Evolutionary conservation across 2,888 invertebrate genomes (phyloP), one percentile per base, ranked within the genome.

Genomic region (Myathropa florea): DNA sequence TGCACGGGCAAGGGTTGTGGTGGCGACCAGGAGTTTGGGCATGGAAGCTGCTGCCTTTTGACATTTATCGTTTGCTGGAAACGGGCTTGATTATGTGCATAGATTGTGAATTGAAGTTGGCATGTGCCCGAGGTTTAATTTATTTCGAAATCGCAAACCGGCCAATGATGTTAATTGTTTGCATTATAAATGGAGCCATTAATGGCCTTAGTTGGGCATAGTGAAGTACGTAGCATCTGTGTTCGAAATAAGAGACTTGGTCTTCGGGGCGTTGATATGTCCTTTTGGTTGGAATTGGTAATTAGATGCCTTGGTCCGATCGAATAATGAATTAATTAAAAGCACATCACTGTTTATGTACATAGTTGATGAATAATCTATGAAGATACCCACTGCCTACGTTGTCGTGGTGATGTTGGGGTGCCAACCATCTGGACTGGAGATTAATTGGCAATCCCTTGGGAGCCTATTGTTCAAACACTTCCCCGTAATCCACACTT

Each of bases 111-210:
- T 18, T 46, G 59, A 59, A 53, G 30, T 78, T 71, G 64, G 46
- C 59, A 65, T 64, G 64, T 23, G 46, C 18, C 46, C 18, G 24
- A 57, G 21, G 23, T 53, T 21, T 60, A 60, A 46, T 30, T 76
- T 18, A 60, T 65, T 76, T 68, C 46, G 23, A 26, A 77, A 12
- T 30, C 36, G 21, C 36, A 63, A 55, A 18, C n/a, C 65, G 14
- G 30, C 23, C 59, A n/a, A 24, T 30, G 39, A 14, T 55, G 71
- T 59, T 33, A 59, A 39, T 46, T n/a, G 67, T 46, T 59, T n/a
- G 23, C 14, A 18, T 12, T 71, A 71, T 65, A 59, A 71, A 79
- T 79, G 71, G 59, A 39, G 24, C 24, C 24, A 12, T 12, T 57
- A 57, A 57, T 57, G 24, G 23, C 14, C 14, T 12, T 23, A 57